Percentiles rank a stretch among this genome's conserved stretches.
Conservation (phyloP, 2,113 vertebrate genomes). For the Sphyrna mokarran region DNA sequence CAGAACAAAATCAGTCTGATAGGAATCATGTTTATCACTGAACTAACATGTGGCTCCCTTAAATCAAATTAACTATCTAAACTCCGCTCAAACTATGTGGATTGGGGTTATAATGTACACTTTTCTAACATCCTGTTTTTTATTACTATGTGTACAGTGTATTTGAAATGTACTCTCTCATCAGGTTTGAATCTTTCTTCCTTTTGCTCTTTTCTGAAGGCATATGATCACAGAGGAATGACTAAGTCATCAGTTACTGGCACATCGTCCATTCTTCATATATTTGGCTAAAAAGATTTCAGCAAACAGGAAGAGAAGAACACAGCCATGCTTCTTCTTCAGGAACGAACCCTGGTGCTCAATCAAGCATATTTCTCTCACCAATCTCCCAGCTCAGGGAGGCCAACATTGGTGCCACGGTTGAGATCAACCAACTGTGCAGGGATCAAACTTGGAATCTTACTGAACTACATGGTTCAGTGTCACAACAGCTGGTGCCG, state of each 20-base stretch:
- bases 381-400: neutral
- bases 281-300: neutral
- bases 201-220: neutral
- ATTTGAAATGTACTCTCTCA: neutral
- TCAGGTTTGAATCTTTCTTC: neutral
- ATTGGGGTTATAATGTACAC: neutral
- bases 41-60: neutral
- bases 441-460: neutral
- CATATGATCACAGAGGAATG: neutral
- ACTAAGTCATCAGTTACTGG: neutral
- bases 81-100: neutral
- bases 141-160: neutral
- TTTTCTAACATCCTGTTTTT: neutral
- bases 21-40: neutral
- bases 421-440: neutral
- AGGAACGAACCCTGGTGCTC: neutral
- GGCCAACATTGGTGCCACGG: neutral
- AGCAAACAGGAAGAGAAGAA: neutral
- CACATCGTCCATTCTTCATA: neutral
- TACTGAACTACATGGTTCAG: neutral
- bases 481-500: neutral
- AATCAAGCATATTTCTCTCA: neutral
- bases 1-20: neutral
- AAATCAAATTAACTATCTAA: neutral
- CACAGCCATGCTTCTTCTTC: neutral